Conservation (phyloP, 2,888 invertebrate genomes). For the Lymantria dispar region DNA sequence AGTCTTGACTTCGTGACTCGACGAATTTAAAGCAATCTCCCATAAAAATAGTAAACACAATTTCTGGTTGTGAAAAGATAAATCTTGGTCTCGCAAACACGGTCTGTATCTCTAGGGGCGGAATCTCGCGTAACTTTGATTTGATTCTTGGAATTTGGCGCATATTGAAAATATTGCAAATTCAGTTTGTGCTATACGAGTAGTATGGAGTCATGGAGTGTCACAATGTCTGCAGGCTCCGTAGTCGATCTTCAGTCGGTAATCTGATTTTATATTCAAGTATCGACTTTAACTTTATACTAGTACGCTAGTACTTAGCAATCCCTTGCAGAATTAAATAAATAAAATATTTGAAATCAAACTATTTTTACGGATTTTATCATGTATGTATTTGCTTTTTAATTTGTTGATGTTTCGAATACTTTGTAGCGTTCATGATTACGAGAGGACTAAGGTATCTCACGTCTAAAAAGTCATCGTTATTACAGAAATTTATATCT, state of each 20-base stretch:
- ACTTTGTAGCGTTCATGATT: too few species aligned
- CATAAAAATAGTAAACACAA: conserved; percentile 69
- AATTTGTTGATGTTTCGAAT: too few species aligned
- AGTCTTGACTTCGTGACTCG: conserved; percentile 37
- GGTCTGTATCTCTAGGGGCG: conserved; percentile 46
- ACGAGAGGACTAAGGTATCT: too few species aligned
- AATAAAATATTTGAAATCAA: too few species aligned
- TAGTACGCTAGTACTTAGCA: too few species aligned
- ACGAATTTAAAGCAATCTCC: conserved; percentile 51
- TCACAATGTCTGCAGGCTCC: conserved; percentile 7
- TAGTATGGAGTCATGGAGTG: conserved; percentile 21
- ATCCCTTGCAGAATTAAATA: too few species aligned
- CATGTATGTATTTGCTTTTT: too few species aligned
- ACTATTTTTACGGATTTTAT: too few species aligned
- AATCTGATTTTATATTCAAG: background rate
- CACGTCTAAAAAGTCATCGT: too few species aligned
- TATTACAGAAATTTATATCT: too few species aligned
- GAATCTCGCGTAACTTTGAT: conserved; percentile 64
- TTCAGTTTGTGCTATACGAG: conserved; percentile 44
- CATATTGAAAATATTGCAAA: conserved; percentile 62
- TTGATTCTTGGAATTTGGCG: conserved; percentile 62
- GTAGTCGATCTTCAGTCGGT: background rate
- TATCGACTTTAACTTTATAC: background rate
- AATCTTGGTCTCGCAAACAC: conserved; percentile 59
- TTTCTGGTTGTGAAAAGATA: conserved; percentile 62